Evolutionary conservation across 2,888 invertebrate genomes (phyloP), one percentile per base, ranked within the genome.

Genomic region (Lasioglossum zephyrum): DNA sequence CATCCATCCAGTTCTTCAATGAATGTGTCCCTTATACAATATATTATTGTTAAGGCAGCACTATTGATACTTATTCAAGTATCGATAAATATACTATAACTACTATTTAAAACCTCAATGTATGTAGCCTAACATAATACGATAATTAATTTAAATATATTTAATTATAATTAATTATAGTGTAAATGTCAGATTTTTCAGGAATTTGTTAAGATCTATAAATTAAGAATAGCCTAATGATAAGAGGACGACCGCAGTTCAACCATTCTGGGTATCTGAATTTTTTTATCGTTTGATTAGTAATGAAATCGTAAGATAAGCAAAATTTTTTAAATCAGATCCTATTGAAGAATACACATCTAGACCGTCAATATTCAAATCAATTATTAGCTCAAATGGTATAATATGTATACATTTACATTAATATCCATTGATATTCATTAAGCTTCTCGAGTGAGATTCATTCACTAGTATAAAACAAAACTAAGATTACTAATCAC

Each of bases 401-500:
- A 11, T 60, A 49, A 47, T 78, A 75, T 49, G 49, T 49, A 49
- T 18, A 60, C 69, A 82, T 79, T 72, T 31, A 73, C 66, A 80
- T 53, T 79, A 63, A 63, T 31, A 63, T 63, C n/a, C 63, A 26
- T 13, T 77, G 53, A 73, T 53, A 77, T 79, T 89, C 44, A 60
- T 73, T 77, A 70, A 74, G 77, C 69, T 81, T 86, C 26, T 82
- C 53, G 70, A 86, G 73, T 79, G 79, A 83, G 53, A 84, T 73
- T 77, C 39, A 44, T 88, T 88, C 79, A 72, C 49, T 87, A 79
- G 69, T 74, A 31, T 63, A 79, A 78, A 78, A 75, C 57, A 44
- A 84, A 75, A 80, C 76, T 53, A 82, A 77, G 44, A 89, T 85
- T 81, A 85, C 77, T 81, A 81, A 82, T 69, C 11, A 82, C 85